A percentile compares a stretch with the other conserved stretches of the same genome.
phyloP scores from a whole-genome alignment of 2,888 invertebrate species.

The Lamellibrachia columna region DNA sequence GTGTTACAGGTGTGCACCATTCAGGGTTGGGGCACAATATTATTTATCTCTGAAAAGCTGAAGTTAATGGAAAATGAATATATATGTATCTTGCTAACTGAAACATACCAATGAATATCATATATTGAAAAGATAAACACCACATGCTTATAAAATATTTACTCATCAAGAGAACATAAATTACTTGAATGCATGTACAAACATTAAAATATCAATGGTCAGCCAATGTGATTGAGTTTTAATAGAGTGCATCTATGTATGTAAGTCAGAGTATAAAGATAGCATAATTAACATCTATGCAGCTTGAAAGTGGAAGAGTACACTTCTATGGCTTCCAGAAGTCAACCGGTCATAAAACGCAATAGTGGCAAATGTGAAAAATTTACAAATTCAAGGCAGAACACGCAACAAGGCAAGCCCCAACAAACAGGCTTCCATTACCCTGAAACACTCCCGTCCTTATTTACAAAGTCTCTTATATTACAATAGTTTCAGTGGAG shows the following conservation, averaged over 20 bases:
- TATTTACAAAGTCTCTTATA: not conserved
- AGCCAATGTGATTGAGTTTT: not conserved
- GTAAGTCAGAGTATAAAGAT: not conserved
- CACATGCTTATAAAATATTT: not conserved
- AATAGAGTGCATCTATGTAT: slow-evolving; percentile 12
- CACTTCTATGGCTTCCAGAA: not conserved
- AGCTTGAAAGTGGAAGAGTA: not conserved
- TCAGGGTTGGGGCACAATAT: not conserved
- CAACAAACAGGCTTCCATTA: not conserved
- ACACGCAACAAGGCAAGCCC: not conserved
- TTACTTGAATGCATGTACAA: slow-evolving; percentile 10
- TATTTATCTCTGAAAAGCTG: too few relatives aligned
- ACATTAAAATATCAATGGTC: slow-evolving; percentile 6
- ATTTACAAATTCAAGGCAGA: not conserved
- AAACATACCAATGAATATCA: not conserved
- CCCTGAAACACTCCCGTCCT: not conserved
- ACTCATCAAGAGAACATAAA: not conserved
- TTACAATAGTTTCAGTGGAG: not conserved
- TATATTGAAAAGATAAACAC: not conserved
- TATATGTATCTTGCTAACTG: not conserved
- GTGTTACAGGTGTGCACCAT: not conserved
- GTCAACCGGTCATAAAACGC: not conserved
- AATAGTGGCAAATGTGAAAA: not conserved
- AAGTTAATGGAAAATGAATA: too few relatives aligned
- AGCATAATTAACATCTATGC: not conserved